phyloP scores from a whole-genome alignment of 2,797 vertebrate genomes.

The Chaenodraco wilsoni region DNA sequence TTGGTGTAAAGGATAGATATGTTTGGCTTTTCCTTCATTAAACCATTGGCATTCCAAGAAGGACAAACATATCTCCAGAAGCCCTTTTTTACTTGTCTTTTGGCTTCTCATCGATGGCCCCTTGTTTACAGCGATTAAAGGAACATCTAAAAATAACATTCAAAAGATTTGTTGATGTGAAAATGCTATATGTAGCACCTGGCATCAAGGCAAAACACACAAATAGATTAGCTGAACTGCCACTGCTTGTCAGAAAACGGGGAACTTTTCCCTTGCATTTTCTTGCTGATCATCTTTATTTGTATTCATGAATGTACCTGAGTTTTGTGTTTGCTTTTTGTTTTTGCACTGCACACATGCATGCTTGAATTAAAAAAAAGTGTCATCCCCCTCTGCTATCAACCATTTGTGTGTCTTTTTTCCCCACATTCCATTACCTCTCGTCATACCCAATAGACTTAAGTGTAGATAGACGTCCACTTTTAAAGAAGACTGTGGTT shows the following conservation, averaged over 20 bases:
- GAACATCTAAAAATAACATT: constrained; percentile 7
- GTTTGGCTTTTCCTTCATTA: not conserved
- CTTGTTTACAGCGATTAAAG: constrained; percentile 22
- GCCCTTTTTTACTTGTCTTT: not conserved
- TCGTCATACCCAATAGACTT: constrained; percentile 64
- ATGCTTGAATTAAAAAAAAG: constrained; percentile 66
- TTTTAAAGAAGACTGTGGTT: constrained; percentile 54
- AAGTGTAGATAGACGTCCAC: constrained; percentile 64
- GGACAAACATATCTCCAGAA: not conserved
- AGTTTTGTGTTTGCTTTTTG: constrained; percentile 23
- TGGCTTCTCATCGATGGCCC: not conserved
- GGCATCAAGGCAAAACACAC: constrained; percentile 17
- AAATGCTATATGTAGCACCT: constrained; percentile 51
- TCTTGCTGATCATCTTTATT: constrained; percentile 55
- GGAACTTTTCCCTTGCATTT: constrained; percentile 53
- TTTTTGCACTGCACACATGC: constrained; percentile 69
- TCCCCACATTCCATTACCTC: constrained; percentile 45
- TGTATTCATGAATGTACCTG: constrained; percentile 53
- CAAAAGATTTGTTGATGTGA: constrained; percentile 39
- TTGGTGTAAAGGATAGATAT: not conserved
- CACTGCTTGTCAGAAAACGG: constrained; percentile 62
- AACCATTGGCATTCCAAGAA: constrained; percentile 13
- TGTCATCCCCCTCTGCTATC: constrained; percentile 54
- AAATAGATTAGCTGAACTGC: constrained; percentile 47
- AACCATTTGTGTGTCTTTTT: constrained; percentile 46